These are phyloP conservation scores for Tinamus guttatus DNA, from an alignment of 2,113 vertebrate genomes.

Conservation along the genomic window DNA sequence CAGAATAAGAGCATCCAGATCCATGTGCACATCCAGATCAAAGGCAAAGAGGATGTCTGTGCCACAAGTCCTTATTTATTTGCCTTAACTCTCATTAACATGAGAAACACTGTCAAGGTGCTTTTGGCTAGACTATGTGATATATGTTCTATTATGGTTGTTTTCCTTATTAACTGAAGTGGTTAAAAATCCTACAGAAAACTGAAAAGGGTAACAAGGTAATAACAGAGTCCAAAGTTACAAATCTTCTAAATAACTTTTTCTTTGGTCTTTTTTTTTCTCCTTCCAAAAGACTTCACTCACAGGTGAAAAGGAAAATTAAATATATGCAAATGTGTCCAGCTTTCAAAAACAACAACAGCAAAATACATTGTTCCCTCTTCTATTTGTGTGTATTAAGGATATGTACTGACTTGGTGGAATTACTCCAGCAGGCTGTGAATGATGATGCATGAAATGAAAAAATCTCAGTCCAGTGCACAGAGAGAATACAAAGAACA, in stretches of 20 bases:
- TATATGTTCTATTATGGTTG: background rate
- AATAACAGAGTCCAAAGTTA: background rate
- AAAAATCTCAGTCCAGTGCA: constrained; percentile 47
- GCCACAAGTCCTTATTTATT: background rate
- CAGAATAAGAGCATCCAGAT: background rate
- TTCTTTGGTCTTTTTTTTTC: background rate
- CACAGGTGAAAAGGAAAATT: background rate
- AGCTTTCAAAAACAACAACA: constrained; percentile 7
- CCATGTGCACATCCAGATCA: background rate
- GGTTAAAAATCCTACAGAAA: background rate
- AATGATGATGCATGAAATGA: constrained; percentile 71
- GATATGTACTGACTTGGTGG: constrained; percentile 38
- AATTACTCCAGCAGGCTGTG: constrained; percentile 57
- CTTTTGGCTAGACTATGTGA: background rate
- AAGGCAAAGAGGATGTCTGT: background rate
- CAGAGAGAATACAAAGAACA: constrained; percentile 45
- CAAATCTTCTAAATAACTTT: background rate
- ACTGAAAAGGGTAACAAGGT: background rate
- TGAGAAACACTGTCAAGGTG: background rate
- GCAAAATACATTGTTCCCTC: background rate
- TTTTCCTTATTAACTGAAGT: background rate
- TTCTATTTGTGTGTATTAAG: constrained; percentile 36
- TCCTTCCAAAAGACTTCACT: background rate
- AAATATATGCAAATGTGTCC: background rate
- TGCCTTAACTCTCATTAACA: background rate